A percentile compares a stretch with the other conserved stretches of the same genome.
Evolutionary conservation across 2,888 invertebrate genomes (phyloP).

Genomic region (Noctuana brunneofusca): DNA sequence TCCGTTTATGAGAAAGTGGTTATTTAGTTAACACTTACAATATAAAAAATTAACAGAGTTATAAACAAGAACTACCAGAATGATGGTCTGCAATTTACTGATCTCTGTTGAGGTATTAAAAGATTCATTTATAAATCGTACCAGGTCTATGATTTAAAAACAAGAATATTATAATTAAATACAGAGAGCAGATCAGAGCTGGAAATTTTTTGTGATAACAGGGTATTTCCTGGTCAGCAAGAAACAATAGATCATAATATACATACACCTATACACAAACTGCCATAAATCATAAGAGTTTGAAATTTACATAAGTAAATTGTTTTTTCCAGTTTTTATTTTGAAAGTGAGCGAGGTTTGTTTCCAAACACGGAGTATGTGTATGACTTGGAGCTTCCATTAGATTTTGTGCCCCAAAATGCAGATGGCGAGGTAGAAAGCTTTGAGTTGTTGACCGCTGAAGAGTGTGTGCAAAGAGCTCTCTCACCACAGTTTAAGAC

Average conservation of each 20-base stretch:
- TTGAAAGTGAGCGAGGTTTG: constrained; percentile 95
- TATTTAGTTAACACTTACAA: no score
- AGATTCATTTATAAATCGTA: no score
- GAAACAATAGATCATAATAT: neutral
- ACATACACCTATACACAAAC: neutral
- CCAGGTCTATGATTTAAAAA: no score
- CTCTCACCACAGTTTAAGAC: constrained; percentile 94
- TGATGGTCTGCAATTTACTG: no score
- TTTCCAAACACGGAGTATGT: constrained; percentile 98
- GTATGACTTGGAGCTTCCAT: constrained; percentile 94
- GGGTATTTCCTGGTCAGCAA: no score
- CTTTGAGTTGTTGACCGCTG: constrained; percentile 92
- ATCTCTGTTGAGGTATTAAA: no score
- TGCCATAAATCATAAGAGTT: neutral
- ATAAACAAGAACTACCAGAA: no score
- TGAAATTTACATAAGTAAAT: neutral
- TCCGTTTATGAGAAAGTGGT: no score
- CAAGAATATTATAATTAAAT: no score
- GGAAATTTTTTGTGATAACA: no score
- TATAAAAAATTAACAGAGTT: no score
- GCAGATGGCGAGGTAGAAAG: constrained; percentile 97
- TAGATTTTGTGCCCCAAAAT: constrained; percentile 95
- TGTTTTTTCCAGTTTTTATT: constrained; percentile 87
- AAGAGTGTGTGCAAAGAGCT: constrained; percentile 91
- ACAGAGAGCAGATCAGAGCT: no score